Conservation (phyloP, 2,797 vertebrate species). For the Microcaecilia unicolor region DNA sequence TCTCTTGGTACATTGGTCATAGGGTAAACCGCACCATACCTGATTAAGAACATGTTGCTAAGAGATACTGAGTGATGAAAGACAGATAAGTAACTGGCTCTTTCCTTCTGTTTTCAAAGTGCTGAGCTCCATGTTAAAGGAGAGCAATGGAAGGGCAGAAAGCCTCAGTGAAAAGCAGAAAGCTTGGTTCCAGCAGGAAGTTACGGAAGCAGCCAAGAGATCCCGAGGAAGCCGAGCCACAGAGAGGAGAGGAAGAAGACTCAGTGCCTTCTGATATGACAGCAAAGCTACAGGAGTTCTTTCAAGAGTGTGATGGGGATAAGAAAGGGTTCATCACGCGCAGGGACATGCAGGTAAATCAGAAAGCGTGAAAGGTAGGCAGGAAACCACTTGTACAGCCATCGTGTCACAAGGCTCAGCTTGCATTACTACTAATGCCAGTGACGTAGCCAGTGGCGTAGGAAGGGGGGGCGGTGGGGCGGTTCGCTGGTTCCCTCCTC, state of each 20-base stretch:
- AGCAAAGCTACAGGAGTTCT: constrained; percentile 28
- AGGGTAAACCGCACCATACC: too few relatives aligned
- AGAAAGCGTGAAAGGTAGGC: too few relatives aligned
- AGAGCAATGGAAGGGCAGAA: constrained; percentile 20
- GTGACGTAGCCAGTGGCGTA: too few relatives aligned
- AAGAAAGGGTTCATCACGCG: constrained; percentile 33
- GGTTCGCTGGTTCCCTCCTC: too few relatives aligned
- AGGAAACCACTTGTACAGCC: too few relatives aligned
- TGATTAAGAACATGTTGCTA: background rate
- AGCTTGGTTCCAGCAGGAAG: constrained; percentile 49
- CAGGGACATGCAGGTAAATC: constrained; percentile 46
- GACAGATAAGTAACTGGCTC: background rate
- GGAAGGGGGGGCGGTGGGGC: too few relatives aligned
- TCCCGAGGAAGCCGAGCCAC: fast-evolving
- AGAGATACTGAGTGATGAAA: background rate
- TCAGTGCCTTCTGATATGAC: background rate
- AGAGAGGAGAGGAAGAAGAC: background rate
- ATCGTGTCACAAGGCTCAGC: too few relatives aligned
- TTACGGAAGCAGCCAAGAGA: constrained; percentile 5
- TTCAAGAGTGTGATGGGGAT: constrained; percentile 13
- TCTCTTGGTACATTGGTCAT: too few relatives aligned
- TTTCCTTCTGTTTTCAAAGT: fast-evolving
- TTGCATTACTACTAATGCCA: too few relatives aligned
- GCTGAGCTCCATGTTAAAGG: background rate
- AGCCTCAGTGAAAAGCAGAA: constrained; percentile 21